phyloP scores from a whole-genome alignment of 2,888 invertebrate genomes.

The Phymatocera aterrima region DNA sequence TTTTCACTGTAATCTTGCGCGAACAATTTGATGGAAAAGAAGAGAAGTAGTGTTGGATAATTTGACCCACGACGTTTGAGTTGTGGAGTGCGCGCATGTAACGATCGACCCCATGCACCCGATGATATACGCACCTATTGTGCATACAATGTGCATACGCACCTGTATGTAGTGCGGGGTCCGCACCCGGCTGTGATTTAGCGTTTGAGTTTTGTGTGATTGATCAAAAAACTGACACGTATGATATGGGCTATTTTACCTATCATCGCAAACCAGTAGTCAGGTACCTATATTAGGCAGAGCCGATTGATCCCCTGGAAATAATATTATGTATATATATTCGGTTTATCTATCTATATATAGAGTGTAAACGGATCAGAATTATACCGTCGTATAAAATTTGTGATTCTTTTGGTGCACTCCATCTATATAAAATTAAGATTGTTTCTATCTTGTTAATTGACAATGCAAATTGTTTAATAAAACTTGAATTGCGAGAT shows the following conservation, averaged over 20 bases:
- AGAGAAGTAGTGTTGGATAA: background rate
- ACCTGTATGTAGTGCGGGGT: background rate
- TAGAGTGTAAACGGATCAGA: conserved; percentile 42
- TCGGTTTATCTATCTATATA: no score
- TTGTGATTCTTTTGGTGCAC: conserved; percentile 50
- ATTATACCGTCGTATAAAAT: conserved; percentile 45
- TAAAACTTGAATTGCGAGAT: conserved; percentile 57
- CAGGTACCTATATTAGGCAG: background rate
- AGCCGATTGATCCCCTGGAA: conserved; percentile 8
- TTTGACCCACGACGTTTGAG: background rate
- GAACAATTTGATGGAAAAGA: conserved; percentile 46
- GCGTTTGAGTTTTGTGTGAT: conserved; percentile 25
- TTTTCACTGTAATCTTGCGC: conserved; percentile 40
- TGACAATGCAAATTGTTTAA: conserved; percentile 58
- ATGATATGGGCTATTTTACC: background rate
- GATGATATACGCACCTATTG: background rate
- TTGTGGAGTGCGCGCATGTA: conserved; percentile 37
- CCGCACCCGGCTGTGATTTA: conserved; percentile 44
- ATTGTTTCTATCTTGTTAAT: conserved; percentile 57
- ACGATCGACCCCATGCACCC: conserved; percentile 12
- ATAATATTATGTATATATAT: background rate
- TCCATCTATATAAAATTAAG: conserved; percentile 47
- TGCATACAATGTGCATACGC: background rate
- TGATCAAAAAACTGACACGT: conserved; percentile 19
- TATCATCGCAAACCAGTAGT: background rate